Evolutionary conservation across 2,797 vertebrate genomes (phyloP).

Genomic region (Lophius americanus): DNA sequence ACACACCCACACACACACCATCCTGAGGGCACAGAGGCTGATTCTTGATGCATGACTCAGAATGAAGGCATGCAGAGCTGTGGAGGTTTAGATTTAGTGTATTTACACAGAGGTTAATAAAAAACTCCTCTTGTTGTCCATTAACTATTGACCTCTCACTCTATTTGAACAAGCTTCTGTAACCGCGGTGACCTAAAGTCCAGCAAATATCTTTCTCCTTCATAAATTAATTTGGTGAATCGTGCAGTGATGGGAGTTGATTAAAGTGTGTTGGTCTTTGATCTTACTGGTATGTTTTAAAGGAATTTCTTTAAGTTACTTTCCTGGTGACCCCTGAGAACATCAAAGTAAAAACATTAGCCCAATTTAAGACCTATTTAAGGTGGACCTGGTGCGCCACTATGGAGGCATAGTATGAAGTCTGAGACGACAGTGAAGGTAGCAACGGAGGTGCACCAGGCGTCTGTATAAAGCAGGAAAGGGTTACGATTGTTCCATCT

Average conservation of each 20-base stretch:
- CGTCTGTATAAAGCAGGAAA: too few species aligned
- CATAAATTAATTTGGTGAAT: background rate
- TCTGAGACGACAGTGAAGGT: too few species aligned
- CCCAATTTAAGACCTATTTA: too few species aligned
- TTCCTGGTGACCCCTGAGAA: too few species aligned
- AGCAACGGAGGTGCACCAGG: too few species aligned
- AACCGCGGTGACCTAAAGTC: constrained; percentile 37
- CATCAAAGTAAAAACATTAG: too few species aligned
- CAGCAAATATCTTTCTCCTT: constrained; percentile 17
- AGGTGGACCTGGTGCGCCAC: too few species aligned
- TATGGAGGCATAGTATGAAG: too few species aligned
- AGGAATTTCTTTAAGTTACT: too few species aligned
- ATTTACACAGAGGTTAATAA: constrained; percentile 73
- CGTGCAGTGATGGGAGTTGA: background rate
- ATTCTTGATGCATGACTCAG: constrained; percentile 9
- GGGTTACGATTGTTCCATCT: too few species aligned
- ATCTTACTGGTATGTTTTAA: too few species aligned
- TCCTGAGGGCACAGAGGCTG: background rate
- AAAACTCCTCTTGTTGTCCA: constrained; percentile 64
- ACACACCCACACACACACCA: background rate
- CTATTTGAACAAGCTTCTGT: constrained; percentile 56
- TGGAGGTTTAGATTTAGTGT: constrained; percentile 16
- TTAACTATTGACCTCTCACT: constrained; percentile 70
- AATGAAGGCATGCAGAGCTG: constrained; percentile 24
- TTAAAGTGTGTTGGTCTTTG: background rate